Evolutionary conservation across 2,797 vertebrate species (phyloP).

Genomic region (Sarcoramphus papa): DNA sequence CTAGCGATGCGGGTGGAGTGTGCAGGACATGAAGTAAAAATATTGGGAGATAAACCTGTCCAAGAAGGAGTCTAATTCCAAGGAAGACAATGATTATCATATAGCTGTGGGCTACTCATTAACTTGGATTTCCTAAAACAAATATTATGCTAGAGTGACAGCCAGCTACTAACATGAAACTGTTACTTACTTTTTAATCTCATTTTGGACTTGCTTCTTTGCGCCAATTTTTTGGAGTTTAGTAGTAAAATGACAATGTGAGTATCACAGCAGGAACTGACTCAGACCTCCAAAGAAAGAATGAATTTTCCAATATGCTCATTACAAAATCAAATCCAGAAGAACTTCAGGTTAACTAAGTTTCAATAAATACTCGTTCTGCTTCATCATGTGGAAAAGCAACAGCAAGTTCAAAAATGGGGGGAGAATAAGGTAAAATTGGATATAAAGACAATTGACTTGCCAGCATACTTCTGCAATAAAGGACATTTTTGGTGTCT

Average conservation of each 20-base stretch:
- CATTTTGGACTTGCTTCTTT: neutral
- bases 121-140: neutral
- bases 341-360: neutral
- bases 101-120: neutral
- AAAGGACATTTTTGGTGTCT: neutral
- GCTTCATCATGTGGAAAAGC: neutral
- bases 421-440: neutral
- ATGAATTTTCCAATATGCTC: neutral
- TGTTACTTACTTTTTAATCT: neutral
- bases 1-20: neutral
- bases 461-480: neutral
- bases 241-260: neutral
- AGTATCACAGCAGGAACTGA: neutral
- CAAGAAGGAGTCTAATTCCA: neutral
- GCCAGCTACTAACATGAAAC: neutral
- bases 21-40: constrained; percentile 13
- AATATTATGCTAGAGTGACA: neutral
- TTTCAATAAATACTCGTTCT: neutral
- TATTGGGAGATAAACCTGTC: constrained; percentile 12
- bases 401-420: neutral
- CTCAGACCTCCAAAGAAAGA: neutral
- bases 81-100: neutral
- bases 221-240: fast-evolving
- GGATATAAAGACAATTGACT: neutral
- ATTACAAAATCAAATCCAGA: neutral